Evolutionary conservation across 1,140 invertebrate genomes (phyloP).

Genomic region (Archivesica marissinica): DNA sequence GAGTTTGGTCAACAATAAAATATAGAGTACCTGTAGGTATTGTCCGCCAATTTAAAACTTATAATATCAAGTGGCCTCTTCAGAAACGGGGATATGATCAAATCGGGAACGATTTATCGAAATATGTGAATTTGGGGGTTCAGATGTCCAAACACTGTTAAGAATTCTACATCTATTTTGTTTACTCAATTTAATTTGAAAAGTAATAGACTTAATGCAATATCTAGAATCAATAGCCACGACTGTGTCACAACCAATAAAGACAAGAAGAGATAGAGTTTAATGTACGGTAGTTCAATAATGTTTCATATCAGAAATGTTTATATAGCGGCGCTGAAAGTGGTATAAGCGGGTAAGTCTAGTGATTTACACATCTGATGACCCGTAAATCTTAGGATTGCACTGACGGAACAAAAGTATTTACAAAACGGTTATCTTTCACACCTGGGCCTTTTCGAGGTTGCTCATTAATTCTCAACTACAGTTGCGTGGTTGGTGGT

Average conservation of each 20-base stretch:
- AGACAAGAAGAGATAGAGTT: neutral
- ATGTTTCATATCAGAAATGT: slow-evolving; percentile 49
- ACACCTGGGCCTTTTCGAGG: slow-evolving; percentile 28
- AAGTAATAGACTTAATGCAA: slow-evolving; percentile 54
- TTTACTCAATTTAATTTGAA: slow-evolving; percentile 61
- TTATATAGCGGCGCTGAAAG: slow-evolving; percentile 52
- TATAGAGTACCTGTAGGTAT: neutral
- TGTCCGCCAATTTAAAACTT: slow-evolving; percentile 51
- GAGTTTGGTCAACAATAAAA: slow-evolving; percentile 9
- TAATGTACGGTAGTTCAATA: slow-evolving; percentile 30
- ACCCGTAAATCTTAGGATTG: slow-evolving; percentile 33
- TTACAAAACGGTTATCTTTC: slow-evolving; percentile 45
- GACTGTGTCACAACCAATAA: slow-evolving; percentile 1
- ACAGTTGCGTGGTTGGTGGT: slow-evolving; percentile 32
- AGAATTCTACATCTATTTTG: slow-evolving; percentile 55
- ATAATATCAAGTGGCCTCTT: slow-evolving; percentile 37
- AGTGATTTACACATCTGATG: slow-evolving; percentile 49
- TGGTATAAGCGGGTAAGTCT: slow-evolving; percentile 24
- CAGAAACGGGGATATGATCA: neutral
- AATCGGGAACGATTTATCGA: slow-evolving; percentile 18
- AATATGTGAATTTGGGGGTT: slow-evolving; percentile 39
- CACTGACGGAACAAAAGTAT: slow-evolving; percentile 2
- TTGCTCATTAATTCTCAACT: slow-evolving; percentile 34
- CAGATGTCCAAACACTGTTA: slow-evolving; percentile 55
- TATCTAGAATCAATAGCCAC: slow-evolving; percentile 41